Evolutionary conservation across 2,797 vertebrate species (phyloP).

Genomic region (Cyprinodon diabolis): DNA sequence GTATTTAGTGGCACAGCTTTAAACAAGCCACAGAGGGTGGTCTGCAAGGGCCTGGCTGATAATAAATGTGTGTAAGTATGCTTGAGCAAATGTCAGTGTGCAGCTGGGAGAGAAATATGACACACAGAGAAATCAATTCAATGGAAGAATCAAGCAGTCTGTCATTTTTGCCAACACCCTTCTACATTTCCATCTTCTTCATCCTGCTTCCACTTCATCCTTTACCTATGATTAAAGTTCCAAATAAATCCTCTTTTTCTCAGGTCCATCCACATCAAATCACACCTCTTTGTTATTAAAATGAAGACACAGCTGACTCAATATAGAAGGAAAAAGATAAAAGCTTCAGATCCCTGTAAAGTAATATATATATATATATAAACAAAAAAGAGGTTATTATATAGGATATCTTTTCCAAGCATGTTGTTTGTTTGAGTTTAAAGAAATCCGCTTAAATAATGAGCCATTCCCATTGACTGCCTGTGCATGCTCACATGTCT

Average conservation of each 20-base stretch:
- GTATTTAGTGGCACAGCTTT: constrained; percentile 14
- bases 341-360: constrained; percentile 17
- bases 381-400: constrained; percentile 51
- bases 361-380: too few relatives aligned
- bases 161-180: constrained; percentile 20
- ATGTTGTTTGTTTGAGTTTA: constrained; percentile 49
- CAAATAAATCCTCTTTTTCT: constrained; percentile 42
- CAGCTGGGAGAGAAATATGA: constrained; percentile 49
- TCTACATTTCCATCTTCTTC: constrained; percentile 23
- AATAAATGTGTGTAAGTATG: constrained; percentile 41
- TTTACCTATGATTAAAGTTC: constrained; percentile 50
- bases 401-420: constrained; percentile 36
- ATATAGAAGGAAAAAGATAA: constrained; percentile 16
- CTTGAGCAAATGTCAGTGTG: constrained; percentile 48
- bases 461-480: constrained; percentile 50
- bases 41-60: constrained; percentile 12
- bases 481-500: not conserved
- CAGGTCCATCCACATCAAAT: constrained; percentile 31
- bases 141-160: constrained; percentile 24
- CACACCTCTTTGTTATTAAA: constrained; percentile 28
- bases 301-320: constrained; percentile 17
- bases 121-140: constrained; percentile 47
- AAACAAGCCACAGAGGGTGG: constrained; percentile 10
- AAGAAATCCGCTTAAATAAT: constrained; percentile 52
- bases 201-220: constrained; percentile 37